Evolutionary conservation across 2,113 vertebrate species (phyloP), one percentile per base, ranked within the genome.

Genomic region (Beaufortia kweichowensis): DNA sequence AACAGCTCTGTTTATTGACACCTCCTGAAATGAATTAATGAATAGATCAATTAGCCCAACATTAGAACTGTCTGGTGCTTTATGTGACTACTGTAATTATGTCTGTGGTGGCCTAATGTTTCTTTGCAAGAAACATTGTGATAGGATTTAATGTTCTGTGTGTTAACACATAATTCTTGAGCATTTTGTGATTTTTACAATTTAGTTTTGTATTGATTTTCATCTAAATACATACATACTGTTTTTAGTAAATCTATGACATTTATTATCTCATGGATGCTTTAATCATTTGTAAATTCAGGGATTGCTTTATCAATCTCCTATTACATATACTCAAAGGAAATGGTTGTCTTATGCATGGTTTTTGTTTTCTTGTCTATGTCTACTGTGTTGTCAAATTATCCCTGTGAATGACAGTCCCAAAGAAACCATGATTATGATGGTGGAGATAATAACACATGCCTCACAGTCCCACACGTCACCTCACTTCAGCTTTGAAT

Each of bases 341-440:
- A 62, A 28, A 46, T 12, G 12, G 15, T 31, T 6, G 4, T 50
- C 26, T 75, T 17, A 69, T 14, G 61, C 17, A 55, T 43, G 33
- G 65, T 57, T 50, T 84, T 86, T 90, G 86, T 85, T 87, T 84
- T 80, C 73, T 78, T 85, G 77, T 11, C 57, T 81, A 81, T 86
- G 84, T 85, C 75, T 86, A 81, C 76, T 50, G 31, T 56, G 50
- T 78, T 87, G 83, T 86, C 86, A 87, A 79, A 87, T 87, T 86
- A 87, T 78, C 80, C 74, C 78, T 77, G 28, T 80, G 84, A 84
- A 76, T 82, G 68, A 17, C 28, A 24, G 79, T 87, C 83, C 79
- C 82, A 26, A 57, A 12, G 70, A 85, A 82, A 78, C 81, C 67
- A 62, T 88, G 83, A 88, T 86, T 86, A 86, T 81, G 80, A 82